A percentile compares a stretch with the other conserved stretches of the same genome.
phyloP scores from a whole-genome alignment of 1,140 invertebrate genomes.

The Euschistus heros region DNA sequence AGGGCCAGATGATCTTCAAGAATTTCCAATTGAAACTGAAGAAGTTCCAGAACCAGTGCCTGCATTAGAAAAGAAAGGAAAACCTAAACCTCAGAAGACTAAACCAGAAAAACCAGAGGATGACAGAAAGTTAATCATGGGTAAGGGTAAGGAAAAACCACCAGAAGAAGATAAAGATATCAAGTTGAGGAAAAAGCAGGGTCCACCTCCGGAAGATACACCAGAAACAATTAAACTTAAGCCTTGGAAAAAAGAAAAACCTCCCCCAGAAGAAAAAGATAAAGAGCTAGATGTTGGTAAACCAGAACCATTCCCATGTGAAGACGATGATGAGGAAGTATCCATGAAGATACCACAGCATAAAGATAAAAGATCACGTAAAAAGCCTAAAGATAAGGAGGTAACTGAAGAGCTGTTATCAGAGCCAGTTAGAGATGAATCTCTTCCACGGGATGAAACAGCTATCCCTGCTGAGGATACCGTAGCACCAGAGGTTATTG shows the following conservation, averaged over 20 bases:
- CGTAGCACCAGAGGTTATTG: background rate
- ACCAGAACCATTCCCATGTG: slow-evolving; percentile 34
- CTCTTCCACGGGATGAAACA: background rate
- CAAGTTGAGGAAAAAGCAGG: slow-evolving; percentile 38
- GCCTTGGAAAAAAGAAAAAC: slow-evolving; percentile 29
- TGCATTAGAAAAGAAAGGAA: slow-evolving; percentile 31
- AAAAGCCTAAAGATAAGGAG: slow-evolving; percentile 17
- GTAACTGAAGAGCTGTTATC: background rate
- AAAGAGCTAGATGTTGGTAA: slow-evolving; percentile 25
- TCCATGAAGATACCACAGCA: slow-evolving; percentile 10
- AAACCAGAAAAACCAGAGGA: slow-evolving; percentile 31
- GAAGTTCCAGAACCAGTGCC: slow-evolving; percentile 29
- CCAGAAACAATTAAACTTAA: slow-evolving; percentile 31
- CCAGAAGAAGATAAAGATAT: slow-evolving; percentile 35
- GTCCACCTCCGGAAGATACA: slow-evolving; percentile 31
- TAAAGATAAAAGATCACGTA: slow-evolving; percentile 19
- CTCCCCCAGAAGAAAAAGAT: slow-evolving; percentile 23
- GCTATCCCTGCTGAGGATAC: background rate
- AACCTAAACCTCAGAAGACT: slow-evolving; percentile 27
- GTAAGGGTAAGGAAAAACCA: slow-evolving; percentile 35
- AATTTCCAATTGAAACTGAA: slow-evolving; percentile 27
- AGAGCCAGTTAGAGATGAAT: background rate
- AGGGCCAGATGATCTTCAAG: slow-evolving; percentile 24
- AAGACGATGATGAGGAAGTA: slow-evolving; percentile 32
- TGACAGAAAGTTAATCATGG: slow-evolving; percentile 36